Conservation (phyloP, 2,113 vertebrate genomes). For the Campylomormyrus numenius region DNA sequence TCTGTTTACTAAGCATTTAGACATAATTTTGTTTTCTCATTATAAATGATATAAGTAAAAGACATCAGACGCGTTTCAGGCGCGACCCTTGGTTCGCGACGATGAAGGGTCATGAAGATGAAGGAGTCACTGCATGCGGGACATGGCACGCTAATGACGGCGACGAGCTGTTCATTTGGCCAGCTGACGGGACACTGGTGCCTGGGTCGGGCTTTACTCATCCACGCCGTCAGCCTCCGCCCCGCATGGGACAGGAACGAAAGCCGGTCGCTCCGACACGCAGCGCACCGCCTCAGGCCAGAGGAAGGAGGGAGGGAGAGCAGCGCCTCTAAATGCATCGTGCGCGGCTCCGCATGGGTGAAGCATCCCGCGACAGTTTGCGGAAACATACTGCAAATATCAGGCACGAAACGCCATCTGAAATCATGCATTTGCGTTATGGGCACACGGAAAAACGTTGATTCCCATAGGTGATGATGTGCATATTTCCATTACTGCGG, state of each 20-base stretch:
- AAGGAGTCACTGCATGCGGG: neutral
- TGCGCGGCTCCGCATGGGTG: neutral
- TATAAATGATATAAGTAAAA: neutral
- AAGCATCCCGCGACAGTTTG: neutral
- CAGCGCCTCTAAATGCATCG: neutral
- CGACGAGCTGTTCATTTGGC: neutral
- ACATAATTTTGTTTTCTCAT: neutral
- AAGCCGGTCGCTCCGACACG: neutral
- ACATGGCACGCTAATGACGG: neutral
- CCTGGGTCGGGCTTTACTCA: neutral
- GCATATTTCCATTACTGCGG: neutral
- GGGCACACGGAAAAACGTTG: neutral
- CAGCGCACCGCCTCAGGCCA: neutral
- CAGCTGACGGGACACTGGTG: neutral
- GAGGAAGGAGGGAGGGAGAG: neutral
- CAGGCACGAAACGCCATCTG: neutral
- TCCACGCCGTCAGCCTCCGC: neutral
- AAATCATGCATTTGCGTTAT: neutral
- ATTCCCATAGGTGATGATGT: neutral
- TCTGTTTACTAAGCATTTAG: neutral
- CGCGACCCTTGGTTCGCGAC: neutral
- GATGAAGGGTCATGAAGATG: neutral
- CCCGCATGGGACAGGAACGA: neutral
- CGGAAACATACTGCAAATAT: neutral
- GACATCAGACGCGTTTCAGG: neutral